Conservation (phyloP, 2,113 vertebrate species). For the Megaptera novaeangliae region DNA sequence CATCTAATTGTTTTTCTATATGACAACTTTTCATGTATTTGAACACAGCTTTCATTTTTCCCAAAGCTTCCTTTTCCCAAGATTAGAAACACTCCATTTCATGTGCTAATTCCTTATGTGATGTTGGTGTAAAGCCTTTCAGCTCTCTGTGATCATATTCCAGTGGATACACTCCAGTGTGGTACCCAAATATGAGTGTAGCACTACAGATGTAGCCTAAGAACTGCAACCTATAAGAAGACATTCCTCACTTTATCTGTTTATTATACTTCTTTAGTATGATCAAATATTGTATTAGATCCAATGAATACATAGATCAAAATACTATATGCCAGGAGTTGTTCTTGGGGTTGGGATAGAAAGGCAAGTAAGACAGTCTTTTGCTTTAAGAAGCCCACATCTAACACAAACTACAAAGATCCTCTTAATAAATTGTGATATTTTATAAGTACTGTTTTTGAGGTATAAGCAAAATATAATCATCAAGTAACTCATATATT, state of each 20-base stretch:
- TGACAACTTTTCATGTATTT: neutral
- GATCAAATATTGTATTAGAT: neutral
- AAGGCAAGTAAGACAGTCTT: neutral
- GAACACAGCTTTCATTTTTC: neutral
- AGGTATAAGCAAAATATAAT: neutral
- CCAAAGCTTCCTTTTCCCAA: neutral
- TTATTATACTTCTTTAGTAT: neutral
- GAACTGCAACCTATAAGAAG: neutral
- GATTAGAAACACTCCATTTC: slow-evolving; percentile 26
- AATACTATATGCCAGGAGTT: neutral
- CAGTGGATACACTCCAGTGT: neutral
- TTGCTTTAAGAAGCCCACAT: neutral
- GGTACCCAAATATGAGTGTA: neutral
- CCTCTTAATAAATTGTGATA: neutral
- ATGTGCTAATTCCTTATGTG: neutral
- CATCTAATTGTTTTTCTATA: neutral
- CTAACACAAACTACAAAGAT: neutral
- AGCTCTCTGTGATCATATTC: neutral
- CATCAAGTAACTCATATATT: neutral
- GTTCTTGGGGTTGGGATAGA: neutral
- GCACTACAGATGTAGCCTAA: neutral
- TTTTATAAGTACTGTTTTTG: neutral
- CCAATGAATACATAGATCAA: neutral
- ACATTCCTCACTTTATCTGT: neutral
- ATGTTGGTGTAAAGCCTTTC: neutral